A percentile compares a stretch with the other conserved stretches of the same genome.
phyloP scores from a whole-genome alignment of 2,888 invertebrate genomes.

The Tribolium freemani region DNA sequence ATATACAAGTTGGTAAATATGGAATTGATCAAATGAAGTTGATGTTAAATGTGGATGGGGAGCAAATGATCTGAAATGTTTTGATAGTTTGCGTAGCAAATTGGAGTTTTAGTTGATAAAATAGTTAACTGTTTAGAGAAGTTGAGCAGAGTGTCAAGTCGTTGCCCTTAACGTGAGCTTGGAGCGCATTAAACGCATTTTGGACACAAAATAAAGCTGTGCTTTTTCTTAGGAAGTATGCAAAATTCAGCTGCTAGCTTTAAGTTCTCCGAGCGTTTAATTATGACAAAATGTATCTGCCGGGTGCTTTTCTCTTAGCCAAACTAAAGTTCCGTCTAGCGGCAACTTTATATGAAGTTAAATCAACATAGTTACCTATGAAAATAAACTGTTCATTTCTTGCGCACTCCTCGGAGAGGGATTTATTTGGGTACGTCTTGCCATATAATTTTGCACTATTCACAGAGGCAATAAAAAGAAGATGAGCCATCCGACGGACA shows the following conservation, averaged over 20 bases:
- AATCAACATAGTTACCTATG: conserved; percentile 49
- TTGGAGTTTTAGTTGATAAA: conserved; percentile 34
- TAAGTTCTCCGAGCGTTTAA: conserved; percentile 44
- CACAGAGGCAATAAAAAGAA: conserved; percentile 41
- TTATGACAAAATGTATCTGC: conserved; percentile 47
- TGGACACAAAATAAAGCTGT: conserved; percentile 33
- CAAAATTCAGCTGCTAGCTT: conserved; percentile 43
- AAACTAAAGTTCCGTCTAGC: conserved; percentile 38
- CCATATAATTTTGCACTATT: conserved; percentile 27
- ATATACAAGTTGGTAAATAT: conserved; percentile 18
- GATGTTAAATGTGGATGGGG: conserved; percentile 23
- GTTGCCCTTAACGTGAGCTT: conserved; percentile 30
- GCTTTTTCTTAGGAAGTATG: conserved; percentile 41
- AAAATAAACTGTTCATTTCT: conserved; percentile 42
- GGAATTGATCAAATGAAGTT: conserved; percentile 28
- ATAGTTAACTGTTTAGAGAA: conserved; percentile 31
- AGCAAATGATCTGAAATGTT: conserved; percentile 34
- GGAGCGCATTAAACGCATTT: conserved; percentile 38
- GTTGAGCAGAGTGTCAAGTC: conserved; percentile 32
- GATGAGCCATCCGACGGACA: conserved; percentile 45
- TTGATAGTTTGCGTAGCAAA: conserved; percentile 35
- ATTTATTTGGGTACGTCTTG: conserved; percentile 19
- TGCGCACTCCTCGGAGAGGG: conserved; percentile 11
- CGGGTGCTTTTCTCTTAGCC: conserved; percentile 37
- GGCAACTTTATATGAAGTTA: conserved; percentile 49